Percentiles rank a stretch among this genome's conserved stretches.
Conservation (phyloP, 2,113 vertebrate genomes). For the Lepidothrix coronata region DNA sequence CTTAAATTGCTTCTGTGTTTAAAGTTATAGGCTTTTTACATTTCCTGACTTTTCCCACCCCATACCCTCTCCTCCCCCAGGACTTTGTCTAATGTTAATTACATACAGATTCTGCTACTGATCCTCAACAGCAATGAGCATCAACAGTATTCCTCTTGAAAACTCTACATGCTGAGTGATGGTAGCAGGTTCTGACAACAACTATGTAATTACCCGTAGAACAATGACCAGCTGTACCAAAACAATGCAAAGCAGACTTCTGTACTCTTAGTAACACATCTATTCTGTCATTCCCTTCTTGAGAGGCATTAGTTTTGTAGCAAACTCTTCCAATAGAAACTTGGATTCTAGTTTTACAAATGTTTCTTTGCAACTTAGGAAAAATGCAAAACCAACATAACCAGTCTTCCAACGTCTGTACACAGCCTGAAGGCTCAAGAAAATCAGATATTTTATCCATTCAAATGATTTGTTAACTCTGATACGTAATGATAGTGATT, state of each 20-base stretch:
- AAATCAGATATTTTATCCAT: background rate
- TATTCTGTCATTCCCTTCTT: background rate
- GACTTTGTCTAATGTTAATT: background rate
- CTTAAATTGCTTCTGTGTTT: background rate
- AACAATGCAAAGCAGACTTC: background rate
- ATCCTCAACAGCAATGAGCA: background rate
- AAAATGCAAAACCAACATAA: background rate
- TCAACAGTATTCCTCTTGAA: background rate
- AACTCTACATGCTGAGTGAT: background rate
- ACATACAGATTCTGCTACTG: background rate
- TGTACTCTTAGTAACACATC: background rate
- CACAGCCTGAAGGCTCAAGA: background rate
- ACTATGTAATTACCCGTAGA: background rate
- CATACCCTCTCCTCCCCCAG: fast-evolving
- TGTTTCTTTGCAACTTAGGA: background rate
- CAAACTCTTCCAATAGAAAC: background rate
- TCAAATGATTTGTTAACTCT: background rate
- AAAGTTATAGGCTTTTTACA: background rate
- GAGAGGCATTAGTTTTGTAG: background rate
- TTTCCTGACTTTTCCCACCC: background rate
- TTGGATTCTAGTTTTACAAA: background rate
- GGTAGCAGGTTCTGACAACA: background rate
- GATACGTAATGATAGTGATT: background rate
- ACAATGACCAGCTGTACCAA: background rate
- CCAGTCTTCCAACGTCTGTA: background rate